Base-by-base conservation (phyloP, 2,888 invertebrate genomes). In the Strigamia transsilvanica region DNA sequence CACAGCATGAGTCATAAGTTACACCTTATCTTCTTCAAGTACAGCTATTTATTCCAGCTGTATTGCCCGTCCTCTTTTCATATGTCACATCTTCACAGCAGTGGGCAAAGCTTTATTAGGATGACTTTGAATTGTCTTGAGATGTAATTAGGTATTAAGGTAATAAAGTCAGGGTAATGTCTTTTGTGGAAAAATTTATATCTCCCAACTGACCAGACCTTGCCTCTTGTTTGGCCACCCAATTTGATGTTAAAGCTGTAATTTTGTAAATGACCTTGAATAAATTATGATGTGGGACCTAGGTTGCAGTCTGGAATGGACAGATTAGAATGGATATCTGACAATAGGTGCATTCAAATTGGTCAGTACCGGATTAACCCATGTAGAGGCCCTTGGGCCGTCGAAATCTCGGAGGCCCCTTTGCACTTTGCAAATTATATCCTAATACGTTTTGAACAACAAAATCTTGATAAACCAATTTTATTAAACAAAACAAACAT, bases 21-120 rank as follows among this genome's bases (percentile, higher is more conserved):
- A 61, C 5, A 15, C 61, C 61, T 61, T 61, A 61, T 61, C 61
- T 61, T 7, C 21, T 61, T 10, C 18, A 42, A 42, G 42, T 18
- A 21, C 18, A 18, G 61, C 12, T 61, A 61, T 61, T 61, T 61
- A 61, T 61, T 61, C 23, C 10, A 9, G 4, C 18, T n/a, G 23
- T n/a, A 61, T 51, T 51, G 51, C 10, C 61, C 23, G 13, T n/a
- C 18, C 61, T 15, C 61, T 61, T 18, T 61, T 18, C 61, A 23
- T 61, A 61, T 61, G 61, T 61, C 61, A 61, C 21, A 61, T 61
- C 18, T 61, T 15, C n/a, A n/a, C 13, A 51, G 51, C n/a, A 13
- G 51, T 51, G n/a, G 23, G 61, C 23, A 15, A 61, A 5, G 61
- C 21, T 61, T 61, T 61, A 61, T 61, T 61, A 18, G 18, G 61